These are phyloP conservation scores for Rhinolophus sinicus DNA, from an alignment of 2,113 vertebrate genomes.

Conservation along the genomic window DNA sequence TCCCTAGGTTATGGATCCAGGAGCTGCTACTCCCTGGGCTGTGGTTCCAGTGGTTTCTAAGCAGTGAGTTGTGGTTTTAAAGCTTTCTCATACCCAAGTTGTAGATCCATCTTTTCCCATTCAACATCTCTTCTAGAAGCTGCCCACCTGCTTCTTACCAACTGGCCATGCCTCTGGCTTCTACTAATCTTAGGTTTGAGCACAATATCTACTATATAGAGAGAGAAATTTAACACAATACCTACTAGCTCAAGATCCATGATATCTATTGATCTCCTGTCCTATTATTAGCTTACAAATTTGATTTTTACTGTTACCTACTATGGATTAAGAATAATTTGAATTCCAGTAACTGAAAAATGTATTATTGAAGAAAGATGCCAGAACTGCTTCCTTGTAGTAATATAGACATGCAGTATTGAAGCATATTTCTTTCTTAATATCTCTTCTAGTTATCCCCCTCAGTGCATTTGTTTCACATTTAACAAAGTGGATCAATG, in stretches of 20 bases:
- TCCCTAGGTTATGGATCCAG: too few relatives aligned
- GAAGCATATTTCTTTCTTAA: background rate
- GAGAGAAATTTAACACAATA: background rate
- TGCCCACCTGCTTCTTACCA: background rate
- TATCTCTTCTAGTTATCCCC: background rate
- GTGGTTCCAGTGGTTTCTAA: background rate
- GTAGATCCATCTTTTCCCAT: background rate
- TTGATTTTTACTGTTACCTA: background rate
- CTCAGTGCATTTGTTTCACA: background rate
- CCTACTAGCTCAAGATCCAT: background rate
- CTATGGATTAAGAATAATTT: background rate
- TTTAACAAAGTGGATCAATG: background rate
- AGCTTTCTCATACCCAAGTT: background rate
- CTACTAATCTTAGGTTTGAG: background rate
- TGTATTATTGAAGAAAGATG: background rate
- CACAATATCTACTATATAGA: background rate
- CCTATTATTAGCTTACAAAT: background rate
- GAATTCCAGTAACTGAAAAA: background rate
- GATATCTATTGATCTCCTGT: background rate
- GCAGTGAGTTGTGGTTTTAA: background rate
- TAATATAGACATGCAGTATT: background rate
- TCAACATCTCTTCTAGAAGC: background rate
- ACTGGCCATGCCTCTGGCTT: background rate
- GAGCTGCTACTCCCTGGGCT: background rate
- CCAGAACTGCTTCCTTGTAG: background rate